A percentile compares a stretch with the other conserved stretches of the same genome.
Conservation (phyloP, 2,888 invertebrate genomes). For the Criorhina ranunculi region DNA sequence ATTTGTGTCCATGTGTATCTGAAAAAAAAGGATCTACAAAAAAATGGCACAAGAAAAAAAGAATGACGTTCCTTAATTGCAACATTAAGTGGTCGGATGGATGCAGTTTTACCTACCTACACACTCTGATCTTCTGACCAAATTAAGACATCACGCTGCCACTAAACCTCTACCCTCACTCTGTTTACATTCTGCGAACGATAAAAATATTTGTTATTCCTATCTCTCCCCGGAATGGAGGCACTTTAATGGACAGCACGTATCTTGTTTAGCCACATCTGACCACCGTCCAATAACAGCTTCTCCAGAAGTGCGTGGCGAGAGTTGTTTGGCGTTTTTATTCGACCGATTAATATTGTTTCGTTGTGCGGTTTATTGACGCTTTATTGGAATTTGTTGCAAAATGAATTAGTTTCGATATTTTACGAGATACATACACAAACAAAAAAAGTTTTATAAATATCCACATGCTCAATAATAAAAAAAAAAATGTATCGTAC, state of each 20-base stretch:
- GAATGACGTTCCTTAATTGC: slow-evolving; percentile 53
- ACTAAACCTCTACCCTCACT: slow-evolving; percentile 4
- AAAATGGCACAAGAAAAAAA: slow-evolving; percentile 8
- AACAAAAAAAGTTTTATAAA: neutral
- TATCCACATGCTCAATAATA: neutral
- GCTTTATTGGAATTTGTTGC: slow-evolving; percentile 26
- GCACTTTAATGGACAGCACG: slow-evolving; percentile 59
- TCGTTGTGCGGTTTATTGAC: slow-evolving; percentile 29
- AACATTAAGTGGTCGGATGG: slow-evolving; percentile 34
- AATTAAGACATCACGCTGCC: slow-evolving; percentile 9
- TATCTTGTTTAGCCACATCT: slow-evolving; percentile 41
- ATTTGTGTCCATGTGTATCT: slow-evolving; percentile 71
- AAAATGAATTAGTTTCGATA: slow-evolving; percentile 37
- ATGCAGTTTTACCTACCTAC: slow-evolving; percentile 27
- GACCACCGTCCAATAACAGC: neutral
- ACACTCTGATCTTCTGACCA: neutral
- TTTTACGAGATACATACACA: slow-evolving; percentile 2
- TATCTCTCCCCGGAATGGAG: slow-evolving; percentile 56
- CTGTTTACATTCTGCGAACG: slow-evolving; percentile 49
- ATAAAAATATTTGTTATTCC: slow-evolving; percentile 35
- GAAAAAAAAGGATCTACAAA: slow-evolving; percentile 31
- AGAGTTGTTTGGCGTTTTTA: slow-evolving; percentile 32
- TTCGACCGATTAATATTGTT: slow-evolving; percentile 43
- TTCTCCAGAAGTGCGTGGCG: slow-evolving; percentile 48
- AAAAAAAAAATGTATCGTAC: slow-evolving; percentile 3